Evolutionary conservation across 2,888 invertebrate genomes (phyloP).

Genomic region (Unio pictorum): DNA sequence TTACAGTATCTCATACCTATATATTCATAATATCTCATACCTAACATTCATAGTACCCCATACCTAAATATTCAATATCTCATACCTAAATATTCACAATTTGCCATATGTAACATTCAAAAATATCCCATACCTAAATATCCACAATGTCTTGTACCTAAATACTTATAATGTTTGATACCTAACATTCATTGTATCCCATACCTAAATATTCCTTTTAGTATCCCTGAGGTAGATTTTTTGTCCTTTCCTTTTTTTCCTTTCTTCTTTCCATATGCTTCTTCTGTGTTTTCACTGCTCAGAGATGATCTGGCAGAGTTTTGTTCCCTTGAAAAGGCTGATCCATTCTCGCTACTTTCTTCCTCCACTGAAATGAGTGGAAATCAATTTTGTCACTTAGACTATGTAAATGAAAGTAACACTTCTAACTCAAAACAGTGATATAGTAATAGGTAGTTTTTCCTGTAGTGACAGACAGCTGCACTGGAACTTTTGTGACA

Average conservation of each 20-base stretch:
- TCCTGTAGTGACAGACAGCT: too few species aligned
- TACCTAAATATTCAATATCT: neutral
- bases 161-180: neutral
- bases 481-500: too few species aligned
- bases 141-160: neutral
- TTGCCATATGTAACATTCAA: neutral
- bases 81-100: neutral
- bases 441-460: too few species aligned
- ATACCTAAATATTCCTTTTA: conserved; percentile 78
- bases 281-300: conserved; percentile 56
- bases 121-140: neutral
- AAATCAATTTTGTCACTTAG: neutral
- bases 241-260: conserved; percentile 48
- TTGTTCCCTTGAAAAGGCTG: conserved; percentile 45
- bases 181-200: conserved; percentile 1
- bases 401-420: too few species aligned
- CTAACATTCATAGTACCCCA: too few species aligned
- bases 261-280: conserved; percentile 39
- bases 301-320: conserved; percentile 62
- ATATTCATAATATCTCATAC: too few species aligned
- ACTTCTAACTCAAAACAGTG: too few species aligned
- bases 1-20: too few species aligned
- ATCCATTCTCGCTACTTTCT: conserved; percentile 72
- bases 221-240: conserved; percentile 76
- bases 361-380: conserved; percentile 71